Percentiles rank a stretch among this genome's conserved stretches.
Conservation (phyloP, 2,888 invertebrate genomes). For the Crepidodera aurea region DNA sequence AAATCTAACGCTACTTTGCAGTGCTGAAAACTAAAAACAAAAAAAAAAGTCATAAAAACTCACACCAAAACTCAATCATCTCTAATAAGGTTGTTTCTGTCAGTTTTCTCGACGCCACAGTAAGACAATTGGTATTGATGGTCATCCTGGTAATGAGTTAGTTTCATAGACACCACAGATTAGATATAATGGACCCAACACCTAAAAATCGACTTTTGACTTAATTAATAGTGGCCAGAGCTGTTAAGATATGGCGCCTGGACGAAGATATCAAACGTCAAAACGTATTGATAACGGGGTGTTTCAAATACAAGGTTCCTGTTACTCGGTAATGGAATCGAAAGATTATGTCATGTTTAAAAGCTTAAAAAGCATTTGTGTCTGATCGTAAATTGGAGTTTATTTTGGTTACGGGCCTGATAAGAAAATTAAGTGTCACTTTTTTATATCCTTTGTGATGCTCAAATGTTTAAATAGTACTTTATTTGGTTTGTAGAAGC, state of each 20-base stretch:
- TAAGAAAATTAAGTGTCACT: conserved; percentile 20
- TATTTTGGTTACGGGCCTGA: conserved; percentile 18
- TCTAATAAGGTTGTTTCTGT: neutral
- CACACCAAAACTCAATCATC: too few species aligned
- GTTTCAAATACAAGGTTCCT: conserved; percentile 28
- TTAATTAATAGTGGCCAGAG: conserved; percentile 48
- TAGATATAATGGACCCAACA: conserved; percentile 32
- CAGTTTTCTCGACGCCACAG: neutral
- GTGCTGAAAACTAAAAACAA: too few species aligned
- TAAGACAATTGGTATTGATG: conserved; percentile 26
- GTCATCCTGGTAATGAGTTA: conserved; percentile 26
- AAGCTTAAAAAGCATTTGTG: conserved; percentile 44
- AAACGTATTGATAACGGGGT: conserved; percentile 38
- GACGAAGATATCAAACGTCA: conserved; percentile 48
- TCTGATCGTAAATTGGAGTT: conserved; percentile 40
- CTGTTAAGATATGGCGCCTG: conserved; percentile 47
- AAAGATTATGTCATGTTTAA: conserved; percentile 46
- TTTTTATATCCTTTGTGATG: neutral
- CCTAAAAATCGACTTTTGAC: conserved; percentile 24
- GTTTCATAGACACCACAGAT: conserved; percentile 33
- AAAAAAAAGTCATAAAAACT: too few species aligned
- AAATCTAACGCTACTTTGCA: too few species aligned
- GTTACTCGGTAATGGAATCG: conserved; percentile 45
- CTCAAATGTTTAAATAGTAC: conserved; percentile 18
- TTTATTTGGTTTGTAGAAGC: conserved; percentile 4